phyloP scores from a whole-genome alignment of 2,113 vertebrate species.

The Paradisaea rubra region DNA sequence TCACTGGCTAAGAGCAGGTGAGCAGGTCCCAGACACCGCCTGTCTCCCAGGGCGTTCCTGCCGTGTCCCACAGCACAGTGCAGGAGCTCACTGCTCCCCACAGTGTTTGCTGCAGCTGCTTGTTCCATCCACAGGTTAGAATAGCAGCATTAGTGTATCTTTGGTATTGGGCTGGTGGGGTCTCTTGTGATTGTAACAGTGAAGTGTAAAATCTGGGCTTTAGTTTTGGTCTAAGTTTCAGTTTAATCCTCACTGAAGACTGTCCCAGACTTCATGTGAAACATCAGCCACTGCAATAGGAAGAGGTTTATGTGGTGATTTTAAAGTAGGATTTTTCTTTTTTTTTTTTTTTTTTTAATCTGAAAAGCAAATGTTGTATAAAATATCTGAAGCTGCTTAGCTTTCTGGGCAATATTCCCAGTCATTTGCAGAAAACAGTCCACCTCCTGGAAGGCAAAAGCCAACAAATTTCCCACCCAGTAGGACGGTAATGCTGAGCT shows the following conservation, averaged over 20 bases:
- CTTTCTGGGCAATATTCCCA: neutral
- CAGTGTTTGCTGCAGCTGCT: neutral
- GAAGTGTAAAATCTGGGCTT: neutral
- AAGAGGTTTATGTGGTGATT: neutral
- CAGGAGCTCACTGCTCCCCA: neutral
- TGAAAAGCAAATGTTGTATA: neutral
- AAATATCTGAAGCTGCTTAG: neutral
- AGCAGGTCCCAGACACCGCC: neutral
- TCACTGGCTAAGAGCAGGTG: fast-evolving
- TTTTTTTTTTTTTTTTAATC: neutral
- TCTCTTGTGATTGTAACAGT: neutral
- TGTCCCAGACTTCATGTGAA: neutral
- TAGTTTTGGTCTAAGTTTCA: neutral
- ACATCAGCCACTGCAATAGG: neutral
- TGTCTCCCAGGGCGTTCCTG: neutral
- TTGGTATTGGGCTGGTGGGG: neutral
- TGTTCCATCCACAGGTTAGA: neutral
- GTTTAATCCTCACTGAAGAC: neutral
- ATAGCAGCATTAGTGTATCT: neutral
- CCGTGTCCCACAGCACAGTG: fast-evolving
- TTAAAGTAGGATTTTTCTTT: neutral
- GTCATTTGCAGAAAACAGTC: neutral
- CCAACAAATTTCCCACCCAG: neutral
- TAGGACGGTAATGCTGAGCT: neutral
- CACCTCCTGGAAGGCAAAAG: neutral